phyloP scores from a whole-genome alignment of 2,888 invertebrate species.

The Idaea dimidiata region DNA sequence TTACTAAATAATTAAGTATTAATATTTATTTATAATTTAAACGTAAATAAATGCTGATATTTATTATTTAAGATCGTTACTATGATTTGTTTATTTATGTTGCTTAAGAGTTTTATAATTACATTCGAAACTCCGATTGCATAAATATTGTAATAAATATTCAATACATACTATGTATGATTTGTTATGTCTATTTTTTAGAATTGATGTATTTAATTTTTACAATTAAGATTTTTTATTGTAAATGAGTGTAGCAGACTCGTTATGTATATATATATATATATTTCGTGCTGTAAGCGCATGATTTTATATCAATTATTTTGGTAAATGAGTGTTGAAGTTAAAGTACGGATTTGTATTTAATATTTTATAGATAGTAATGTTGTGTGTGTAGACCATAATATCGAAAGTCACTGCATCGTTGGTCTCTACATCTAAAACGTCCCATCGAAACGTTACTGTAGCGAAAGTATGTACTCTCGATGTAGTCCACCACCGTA shows the following conservation, averaged over 20 bases:
- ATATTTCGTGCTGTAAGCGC: slow-evolving; percentile 72
- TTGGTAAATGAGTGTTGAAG: slow-evolving; percentile 60
- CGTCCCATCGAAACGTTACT: too few relatives aligned
- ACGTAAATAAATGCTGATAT: neutral
- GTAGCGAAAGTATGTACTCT: too few relatives aligned
- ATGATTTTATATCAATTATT: slow-evolving; percentile 68
- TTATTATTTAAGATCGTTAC: slow-evolving; percentile 58
- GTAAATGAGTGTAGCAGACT: slow-evolving; percentile 37
- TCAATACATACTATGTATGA: slow-evolving; percentile 32
- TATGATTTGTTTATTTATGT: slow-evolving; percentile 74
- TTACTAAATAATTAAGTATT: neutral
- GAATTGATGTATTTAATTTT: slow-evolving; percentile 44
- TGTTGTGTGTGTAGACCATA: slow-evolving; percentile 44
- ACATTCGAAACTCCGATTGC: slow-evolving; percentile 55
- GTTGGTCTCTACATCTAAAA: too few relatives aligned
- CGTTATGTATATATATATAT: slow-evolving; percentile 24
- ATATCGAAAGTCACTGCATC: too few relatives aligned
- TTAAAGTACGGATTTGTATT: slow-evolving; percentile 63
- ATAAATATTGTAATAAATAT: slow-evolving; percentile 13
- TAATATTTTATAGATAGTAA: slow-evolving; percentile 41
- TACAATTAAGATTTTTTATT: slow-evolving; percentile 37
- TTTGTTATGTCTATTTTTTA: slow-evolving; percentile 43
- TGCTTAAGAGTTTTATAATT: slow-evolving; percentile 46
- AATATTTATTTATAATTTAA: neutral
- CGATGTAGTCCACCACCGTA: too few relatives aligned